Percentiles rank a stretch among this genome's conserved stretches.
phyloP scores from a whole-genome alignment of 2,888 invertebrate species.

The Eupithecia centaureata region DNA sequence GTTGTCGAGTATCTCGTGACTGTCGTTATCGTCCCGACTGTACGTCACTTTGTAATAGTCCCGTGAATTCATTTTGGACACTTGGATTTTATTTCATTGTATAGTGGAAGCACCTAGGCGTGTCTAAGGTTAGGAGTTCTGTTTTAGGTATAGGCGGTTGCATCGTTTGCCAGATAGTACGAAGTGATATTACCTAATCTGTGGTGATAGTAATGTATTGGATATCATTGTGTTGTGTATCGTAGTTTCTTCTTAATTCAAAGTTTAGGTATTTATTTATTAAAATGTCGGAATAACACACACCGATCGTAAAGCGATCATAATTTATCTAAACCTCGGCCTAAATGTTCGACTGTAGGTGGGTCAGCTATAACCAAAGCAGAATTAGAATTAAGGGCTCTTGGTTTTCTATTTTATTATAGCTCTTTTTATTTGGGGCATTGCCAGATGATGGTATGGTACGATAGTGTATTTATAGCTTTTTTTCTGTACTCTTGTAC shows the following conservation, averaged over 20 bases:
- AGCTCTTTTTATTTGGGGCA: slow-evolving; percentile 52
- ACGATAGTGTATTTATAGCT: slow-evolving; percentile 39
- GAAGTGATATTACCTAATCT: too few relatives aligned
- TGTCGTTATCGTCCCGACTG: slow-evolving; percentile 56
- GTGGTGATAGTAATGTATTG: slow-evolving; percentile 55
- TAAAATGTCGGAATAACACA: slow-evolving; percentile 33
- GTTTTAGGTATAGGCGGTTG: slow-evolving; percentile 46
- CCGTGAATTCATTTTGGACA: slow-evolving; percentile 68
- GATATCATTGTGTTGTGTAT: slow-evolving; percentile 61
- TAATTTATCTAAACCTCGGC: slow-evolving; percentile 42
- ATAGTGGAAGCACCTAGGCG: slow-evolving; percentile 47
- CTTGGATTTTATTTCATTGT: slow-evolving; percentile 42
- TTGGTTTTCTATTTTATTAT: slow-evolving; percentile 58
- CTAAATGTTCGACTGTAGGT: slow-evolving; percentile 53
- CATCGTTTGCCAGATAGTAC: slow-evolving; percentile 48
- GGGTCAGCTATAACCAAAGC: slow-evolving; percentile 61
- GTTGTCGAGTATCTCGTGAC: slow-evolving; percentile 72
- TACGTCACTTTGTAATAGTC: slow-evolving; percentile 76
- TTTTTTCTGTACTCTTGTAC: slow-evolving; percentile 23
- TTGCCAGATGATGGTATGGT: slow-evolving; percentile 50
- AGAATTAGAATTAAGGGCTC: slow-evolving; percentile 64
- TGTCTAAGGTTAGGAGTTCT: slow-evolving; percentile 31
- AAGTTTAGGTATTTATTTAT: too few relatives aligned
- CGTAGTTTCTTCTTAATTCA: slow-evolving; percentile 35
- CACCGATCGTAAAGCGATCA: slow-evolving; percentile 30